These are phyloP conservation scores for Peromyscus aztecus DNA, from an alignment of 2,797 vertebrate species.

Conservation along the genomic window DNA sequence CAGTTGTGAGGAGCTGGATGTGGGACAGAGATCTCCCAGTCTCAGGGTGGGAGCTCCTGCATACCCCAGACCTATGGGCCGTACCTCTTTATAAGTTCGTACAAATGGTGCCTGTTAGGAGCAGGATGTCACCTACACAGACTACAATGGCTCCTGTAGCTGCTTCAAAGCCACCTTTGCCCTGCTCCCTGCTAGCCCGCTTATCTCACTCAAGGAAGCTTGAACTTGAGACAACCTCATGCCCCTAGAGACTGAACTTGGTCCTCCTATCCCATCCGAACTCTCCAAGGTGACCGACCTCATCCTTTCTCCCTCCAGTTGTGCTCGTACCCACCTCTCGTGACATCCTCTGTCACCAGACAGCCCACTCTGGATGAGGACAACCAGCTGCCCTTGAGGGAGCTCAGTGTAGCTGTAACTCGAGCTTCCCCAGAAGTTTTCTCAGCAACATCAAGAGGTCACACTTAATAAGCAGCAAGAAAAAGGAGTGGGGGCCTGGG, in stretches of 20 bases:
- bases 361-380: background rate
- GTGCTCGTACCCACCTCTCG: background rate
- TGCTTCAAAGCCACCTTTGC: background rate
- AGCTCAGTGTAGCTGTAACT: slow-evolving; percentile 3
- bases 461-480: background rate
- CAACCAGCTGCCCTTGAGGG: slow-evolving; percentile 68
- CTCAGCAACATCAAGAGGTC: slow-evolving; percentile 41
- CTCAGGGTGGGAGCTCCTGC: background rate
- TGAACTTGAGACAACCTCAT: background rate
- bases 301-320: background rate
- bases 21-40: background rate
- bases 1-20: background rate
- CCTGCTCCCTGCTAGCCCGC: background rate
- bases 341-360: background rate
- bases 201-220: background rate
- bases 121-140: background rate
- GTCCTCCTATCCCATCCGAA: background rate
- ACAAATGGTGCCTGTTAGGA: background rate
- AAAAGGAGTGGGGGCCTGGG: background rate
- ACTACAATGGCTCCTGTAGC: background rate
- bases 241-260: background rate
- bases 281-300: slow-evolving; percentile 12
- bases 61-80: background rate
- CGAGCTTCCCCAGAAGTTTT: slow-evolving; percentile 42
- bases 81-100: background rate